Evolutionary conservation across 2,797 vertebrate species (phyloP), one percentile per base, ranked within the genome.

Genomic region (Morus bassanus): DNA sequence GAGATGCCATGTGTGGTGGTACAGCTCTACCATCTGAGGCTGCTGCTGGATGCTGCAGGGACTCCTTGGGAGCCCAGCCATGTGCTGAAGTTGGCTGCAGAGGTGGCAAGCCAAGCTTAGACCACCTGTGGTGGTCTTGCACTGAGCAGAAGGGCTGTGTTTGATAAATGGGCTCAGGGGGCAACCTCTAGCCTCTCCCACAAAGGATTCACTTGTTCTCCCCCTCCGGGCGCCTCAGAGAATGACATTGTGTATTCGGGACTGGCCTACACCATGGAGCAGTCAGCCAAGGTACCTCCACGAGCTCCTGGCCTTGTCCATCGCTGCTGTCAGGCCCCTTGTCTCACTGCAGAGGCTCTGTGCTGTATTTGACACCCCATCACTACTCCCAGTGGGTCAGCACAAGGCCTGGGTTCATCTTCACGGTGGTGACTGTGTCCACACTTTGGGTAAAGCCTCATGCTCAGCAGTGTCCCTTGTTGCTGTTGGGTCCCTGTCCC

Each of bases 231-330:
- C 45, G 93, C 87, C 43, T 91, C 93, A 41, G 89, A 92, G 86
- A 88, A 77, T 77, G 68, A 98, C 73, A 98, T 98, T 2, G 98
- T 98, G 50, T 98, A 98, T 96, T 98, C 97, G 17, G 98, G 98
- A 14, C 96, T 99, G 95, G 98, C 98, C 84, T 98, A 98, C 97
- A 98, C 98, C 73, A 98, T 98, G 98, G 98, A 99, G 96, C 98
- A 98, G 90, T 98, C 98, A 91, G 98, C 98, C 16, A 88, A 98
- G 98, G 98, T 98, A 96, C 88, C 97, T 88, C 17, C 2, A 5
- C 6, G 5, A 51, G 46, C 46, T 91, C 84, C 65, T 69, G 53
- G 59, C 51, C 67, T 85, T 2, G 3, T 6, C 16, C 23, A 63
- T 25, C 60, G 25, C 75, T 77, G 17, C 37, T 50, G 11, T 24